These are phyloP conservation scores for Drosophila subquinaria DNA, from an alignment of 2,888 invertebrate species.

Conservation along the genomic window DNA sequence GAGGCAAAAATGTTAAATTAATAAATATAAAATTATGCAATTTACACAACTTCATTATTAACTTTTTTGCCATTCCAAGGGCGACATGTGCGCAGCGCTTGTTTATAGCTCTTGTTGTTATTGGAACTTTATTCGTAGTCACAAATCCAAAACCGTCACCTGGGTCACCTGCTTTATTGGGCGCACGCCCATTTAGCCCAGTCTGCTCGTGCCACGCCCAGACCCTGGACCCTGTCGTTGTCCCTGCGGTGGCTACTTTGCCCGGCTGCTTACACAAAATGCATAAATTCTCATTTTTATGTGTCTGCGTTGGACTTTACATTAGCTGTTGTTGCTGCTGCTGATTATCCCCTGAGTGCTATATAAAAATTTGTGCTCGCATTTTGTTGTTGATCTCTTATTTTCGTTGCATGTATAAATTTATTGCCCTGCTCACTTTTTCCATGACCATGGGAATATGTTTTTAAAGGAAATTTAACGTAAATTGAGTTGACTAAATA, in stretches of 20 bases:
- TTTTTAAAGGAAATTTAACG: slow-evolving; percentile 26
- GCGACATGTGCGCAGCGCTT: slow-evolving; percentile 61
- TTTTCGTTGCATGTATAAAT: slow-evolving; percentile 64
- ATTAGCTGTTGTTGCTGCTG: slow-evolving; percentile 58
- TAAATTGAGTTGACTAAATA: slow-evolving; percentile 50
- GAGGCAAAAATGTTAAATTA: slow-evolving; percentile 56
- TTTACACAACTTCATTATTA: slow-evolving; percentile 77
- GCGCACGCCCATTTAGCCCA: slow-evolving; percentile 21
- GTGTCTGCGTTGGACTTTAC: slow-evolving; percentile 75
- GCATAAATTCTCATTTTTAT: slow-evolving; percentile 79
- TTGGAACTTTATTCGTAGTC: slow-evolving; percentile 46
- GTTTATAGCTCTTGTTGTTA: slow-evolving; percentile 54
- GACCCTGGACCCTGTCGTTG: slow-evolving; percentile 25
- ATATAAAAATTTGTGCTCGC: slow-evolving; percentile 66
- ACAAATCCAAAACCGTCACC: slow-evolving; percentile 74
- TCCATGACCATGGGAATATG: slow-evolving; percentile 45
- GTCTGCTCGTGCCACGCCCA: slow-evolving; percentile 9
- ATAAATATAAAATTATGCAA: slow-evolving; percentile 68
- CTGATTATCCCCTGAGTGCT: slow-evolving; percentile 77
- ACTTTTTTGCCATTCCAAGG: slow-evolving; percentile 43
- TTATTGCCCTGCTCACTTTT: slow-evolving; percentile 60
- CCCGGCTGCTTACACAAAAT: slow-evolving; percentile 60
- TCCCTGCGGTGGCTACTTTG: slow-evolving; percentile 61
- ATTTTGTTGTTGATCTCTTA: slow-evolving; percentile 61
- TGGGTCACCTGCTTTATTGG: slow-evolving; percentile 65